Evolutionary conservation across 2,888 invertebrate species (phyloP).

Genomic region (Lasioglossum villosulum): DNA sequence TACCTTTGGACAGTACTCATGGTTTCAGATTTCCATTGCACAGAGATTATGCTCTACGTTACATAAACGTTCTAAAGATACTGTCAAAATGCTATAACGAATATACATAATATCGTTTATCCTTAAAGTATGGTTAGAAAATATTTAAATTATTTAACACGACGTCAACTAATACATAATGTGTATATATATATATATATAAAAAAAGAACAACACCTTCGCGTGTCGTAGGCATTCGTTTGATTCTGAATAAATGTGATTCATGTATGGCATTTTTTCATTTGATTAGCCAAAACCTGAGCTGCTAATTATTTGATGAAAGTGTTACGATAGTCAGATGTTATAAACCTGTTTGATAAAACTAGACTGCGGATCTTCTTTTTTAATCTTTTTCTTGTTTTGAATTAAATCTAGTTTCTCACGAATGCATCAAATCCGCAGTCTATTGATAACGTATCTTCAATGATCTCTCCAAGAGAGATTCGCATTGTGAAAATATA

Average conservation of each 20-base stretch:
- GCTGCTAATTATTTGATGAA: constrained; percentile 15
- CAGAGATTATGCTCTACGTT: constrained; percentile 3
- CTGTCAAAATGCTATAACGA: constrained; percentile 2
- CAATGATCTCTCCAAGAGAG: not conserved
- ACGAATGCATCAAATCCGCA: no score
- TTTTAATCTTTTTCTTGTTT: no score
- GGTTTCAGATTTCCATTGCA: not conserved
- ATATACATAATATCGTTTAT: constrained; percentile 18
- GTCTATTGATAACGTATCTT: constrained; percentile 14
- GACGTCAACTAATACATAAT: constrained; percentile 14
- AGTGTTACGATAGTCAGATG: constrained; percentile 24
- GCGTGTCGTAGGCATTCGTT: not conserved
- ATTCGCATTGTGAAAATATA: not conserved
- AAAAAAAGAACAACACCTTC: not conserved
- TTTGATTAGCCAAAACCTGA: constrained; percentile 6
- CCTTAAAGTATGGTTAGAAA: constrained; percentile 30
- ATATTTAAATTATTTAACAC: constrained; percentile 24
- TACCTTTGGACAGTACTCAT: constrained; percentile 43
- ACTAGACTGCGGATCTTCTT: no score
- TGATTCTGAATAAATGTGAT: constrained; percentile 34
- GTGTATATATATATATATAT: no score
- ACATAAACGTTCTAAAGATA: constrained; percentile 26
- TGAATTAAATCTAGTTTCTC: no score
- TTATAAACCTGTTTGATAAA: not conserved
- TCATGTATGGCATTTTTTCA: constrained; percentile 35